Evolutionary conservation across 35 echinoderm and acorn worm genomes (phyloP).

Genomic region (Apostichopus californicus): DNA sequence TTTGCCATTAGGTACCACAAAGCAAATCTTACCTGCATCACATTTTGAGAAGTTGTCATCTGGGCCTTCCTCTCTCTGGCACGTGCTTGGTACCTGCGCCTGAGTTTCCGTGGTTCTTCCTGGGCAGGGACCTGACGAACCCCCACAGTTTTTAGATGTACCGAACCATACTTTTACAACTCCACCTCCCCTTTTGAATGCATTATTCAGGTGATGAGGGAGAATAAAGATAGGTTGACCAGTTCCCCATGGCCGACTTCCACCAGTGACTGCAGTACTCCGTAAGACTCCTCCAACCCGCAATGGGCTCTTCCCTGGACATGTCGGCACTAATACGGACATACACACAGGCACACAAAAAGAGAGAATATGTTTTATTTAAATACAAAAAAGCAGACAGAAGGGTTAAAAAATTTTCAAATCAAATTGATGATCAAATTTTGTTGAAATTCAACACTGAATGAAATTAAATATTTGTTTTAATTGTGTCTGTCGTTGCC

Average conservation of each 20-base stretch:
- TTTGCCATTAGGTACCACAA: too few species aligned
- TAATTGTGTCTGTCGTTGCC: too few species aligned
- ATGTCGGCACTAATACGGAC: neutral
- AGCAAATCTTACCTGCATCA: neutral
- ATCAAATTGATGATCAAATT: too few species aligned
- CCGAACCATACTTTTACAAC: constrained; percentile 7
- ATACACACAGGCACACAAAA: too few species aligned
- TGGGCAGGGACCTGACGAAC: neutral
- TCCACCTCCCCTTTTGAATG: neutral
- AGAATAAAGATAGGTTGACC: neutral
- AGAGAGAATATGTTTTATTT: too few species aligned
- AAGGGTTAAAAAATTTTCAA: too few species aligned
- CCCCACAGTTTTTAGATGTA: neutral
- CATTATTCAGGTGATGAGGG: neutral
- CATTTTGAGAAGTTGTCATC: neutral
- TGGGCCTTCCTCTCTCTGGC: neutral
- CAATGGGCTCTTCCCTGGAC: neutral
- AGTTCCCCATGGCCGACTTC: neutral
- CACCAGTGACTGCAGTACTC: neutral
- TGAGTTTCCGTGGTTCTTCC: neutral
- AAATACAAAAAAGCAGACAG: too few species aligned
- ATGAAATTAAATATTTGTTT: too few species aligned
- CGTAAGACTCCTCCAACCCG: neutral
- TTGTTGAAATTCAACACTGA: too few species aligned
- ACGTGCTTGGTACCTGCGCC: neutral